Base-by-base conservation (phyloP, 2,888 invertebrate species). In the Sphaerophoria rueppellii region DNA sequence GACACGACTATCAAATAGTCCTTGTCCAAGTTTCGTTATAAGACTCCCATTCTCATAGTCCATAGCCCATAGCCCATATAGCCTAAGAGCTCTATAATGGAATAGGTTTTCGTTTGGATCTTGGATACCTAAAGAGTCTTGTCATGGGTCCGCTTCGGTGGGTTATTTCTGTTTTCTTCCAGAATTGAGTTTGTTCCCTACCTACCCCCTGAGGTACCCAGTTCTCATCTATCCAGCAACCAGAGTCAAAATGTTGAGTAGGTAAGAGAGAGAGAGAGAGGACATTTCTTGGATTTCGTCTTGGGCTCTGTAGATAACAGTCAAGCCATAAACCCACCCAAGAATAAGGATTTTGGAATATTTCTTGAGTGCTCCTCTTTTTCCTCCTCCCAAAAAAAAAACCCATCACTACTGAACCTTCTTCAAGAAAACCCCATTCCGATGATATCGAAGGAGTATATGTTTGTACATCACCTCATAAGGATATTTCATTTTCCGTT, bases 1-100 rank as follows among this genome's bases (percentile, higher is more conserved):
- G 81, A 73, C 54, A 85, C 57, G 46, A 73, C 76, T 65, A 50
- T 40, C 54, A 67, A 32, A 16, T 60, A 75, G 70, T 79, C 75
- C 65, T 65, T 80, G 80, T 80, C 83, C 83, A 75, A 80, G 71
- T 83, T 81, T 81, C 85, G 76, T 85, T 85, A 81, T 81, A 60
- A 60, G 24, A 24, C 24, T 2, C 24, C 24, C 24, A 24, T 24
- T 24, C 24, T 24, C 24, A 24, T 24, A 24, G 24, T 24, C 24
- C 24, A 24, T 24, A 24, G 24, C 24, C 24, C 24, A 24, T 24
- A 24, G 24, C 80, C 76, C 81, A 73, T 76, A 12, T 9, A 43
- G 81, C 80, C 75, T 80, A 79, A 74, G 61, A 80, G 71, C 71
- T 65, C 54, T 83, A 43, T 82, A 50, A 72, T 75, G 69, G 76